phyloP scores from a whole-genome alignment of 1,140 invertebrate genomes.

The Lordiphosa stackelbergi region DNA sequence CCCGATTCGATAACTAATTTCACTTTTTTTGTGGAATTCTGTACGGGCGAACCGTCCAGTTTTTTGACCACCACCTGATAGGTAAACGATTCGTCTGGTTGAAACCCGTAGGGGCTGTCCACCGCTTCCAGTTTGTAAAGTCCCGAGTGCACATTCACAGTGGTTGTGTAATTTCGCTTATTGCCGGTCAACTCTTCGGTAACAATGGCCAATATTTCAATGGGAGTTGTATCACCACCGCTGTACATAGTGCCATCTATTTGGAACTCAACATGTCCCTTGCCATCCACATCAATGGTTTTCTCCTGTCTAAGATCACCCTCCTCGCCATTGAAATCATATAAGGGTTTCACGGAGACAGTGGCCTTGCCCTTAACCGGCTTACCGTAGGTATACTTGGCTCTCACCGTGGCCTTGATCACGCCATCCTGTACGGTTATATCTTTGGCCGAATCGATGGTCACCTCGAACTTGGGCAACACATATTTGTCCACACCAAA shows the following conservation, averaged over 20 bases:
- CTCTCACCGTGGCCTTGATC: conserved; percentile 86
- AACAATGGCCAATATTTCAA: conserved; percentile 85
- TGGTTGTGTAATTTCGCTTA: conserved; percentile 87
- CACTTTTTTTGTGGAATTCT: conserved; percentile 81
- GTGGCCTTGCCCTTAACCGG: conserved; percentile 87
- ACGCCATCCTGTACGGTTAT: conserved; percentile 87
- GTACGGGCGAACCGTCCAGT: conserved; percentile 84
- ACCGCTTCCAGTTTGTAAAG: conserved; percentile 90
- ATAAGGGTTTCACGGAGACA: conserved; percentile 80
- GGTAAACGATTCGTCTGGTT: conserved; percentile 90
- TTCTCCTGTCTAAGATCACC: conserved; percentile 77
- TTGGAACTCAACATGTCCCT: conserved; percentile 84
- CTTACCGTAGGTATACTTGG: conserved; percentile 85
- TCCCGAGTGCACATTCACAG: conserved; percentile 87
- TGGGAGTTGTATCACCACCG: too few relatives aligned
- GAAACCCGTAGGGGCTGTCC: conserved; percentile 85
- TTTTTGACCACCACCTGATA: conserved; percentile 80
- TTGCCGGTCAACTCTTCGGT: conserved; percentile 85
- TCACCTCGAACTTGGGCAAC: conserved; percentile 93
- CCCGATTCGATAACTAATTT: too few relatives aligned
- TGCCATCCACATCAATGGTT: conserved; percentile 84
- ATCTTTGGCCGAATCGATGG: conserved; percentile 88
- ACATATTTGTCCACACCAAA: conserved; percentile 88
- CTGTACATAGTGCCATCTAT: conserved; percentile 80
- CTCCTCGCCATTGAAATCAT: conserved; percentile 3